A percentile compares a stretch with the other conserved stretches of the same genome.
Conservation (phyloP, 2,797 vertebrate species). For the Melanotaenia parkinsoni region DNA sequence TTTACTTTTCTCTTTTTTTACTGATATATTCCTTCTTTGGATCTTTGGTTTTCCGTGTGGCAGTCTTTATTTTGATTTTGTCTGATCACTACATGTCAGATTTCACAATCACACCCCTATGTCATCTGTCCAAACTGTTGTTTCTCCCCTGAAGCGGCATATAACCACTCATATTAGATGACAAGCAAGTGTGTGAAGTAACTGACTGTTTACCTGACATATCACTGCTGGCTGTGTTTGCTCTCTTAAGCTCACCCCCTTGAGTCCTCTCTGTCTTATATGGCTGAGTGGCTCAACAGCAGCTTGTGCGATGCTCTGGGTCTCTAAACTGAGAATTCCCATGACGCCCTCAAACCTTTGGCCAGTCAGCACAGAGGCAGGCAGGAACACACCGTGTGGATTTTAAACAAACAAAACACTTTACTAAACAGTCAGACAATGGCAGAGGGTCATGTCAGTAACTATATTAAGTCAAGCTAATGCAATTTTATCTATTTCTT, state of each 20-base stretch:
- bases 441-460: conserved; percentile 15
- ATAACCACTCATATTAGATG: conserved; percentile 21
- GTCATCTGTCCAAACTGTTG: conserved; percentile 14
- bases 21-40: neutral
- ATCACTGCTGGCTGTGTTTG: conserved; percentile 41
- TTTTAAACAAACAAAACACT: conserved; percentile 53
- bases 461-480: conserved; percentile 19
- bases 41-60: neutral
- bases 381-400: conserved; percentile 14
- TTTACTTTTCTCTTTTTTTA: neutral
- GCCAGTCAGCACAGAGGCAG: conserved; percentile 25
- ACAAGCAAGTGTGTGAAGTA: conserved; percentile 18
- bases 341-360: conserved; percentile 55
- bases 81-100: neutral
- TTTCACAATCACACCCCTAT: neutral
- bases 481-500: conserved; percentile 22
- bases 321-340: conserved; percentile 69
- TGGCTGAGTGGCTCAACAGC: conserved; percentile 76
- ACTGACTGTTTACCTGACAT: conserved; percentile 31
- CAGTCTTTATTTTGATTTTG: neutral
- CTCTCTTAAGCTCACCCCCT: conserved; percentile 60
- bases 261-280: conserved; percentile 65
- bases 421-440: conserved; percentile 36
- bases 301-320: conserved; percentile 49
- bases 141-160: neutral